Base-by-base conservation (phyloP, 2,888 invertebrate genomes). In the Mesoligia furuncula region DNA sequence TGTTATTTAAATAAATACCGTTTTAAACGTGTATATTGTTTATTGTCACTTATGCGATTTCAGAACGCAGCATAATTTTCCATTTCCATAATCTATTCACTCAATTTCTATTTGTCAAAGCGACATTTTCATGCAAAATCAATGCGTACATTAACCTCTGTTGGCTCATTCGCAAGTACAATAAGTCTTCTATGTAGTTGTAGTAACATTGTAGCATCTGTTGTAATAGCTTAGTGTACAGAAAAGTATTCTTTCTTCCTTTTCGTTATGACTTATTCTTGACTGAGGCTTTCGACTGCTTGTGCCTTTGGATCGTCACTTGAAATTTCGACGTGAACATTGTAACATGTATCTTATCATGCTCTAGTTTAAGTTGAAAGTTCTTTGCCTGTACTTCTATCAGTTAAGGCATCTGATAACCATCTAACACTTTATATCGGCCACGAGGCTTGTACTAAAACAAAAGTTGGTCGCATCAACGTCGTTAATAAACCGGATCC, bases 401-500 rank as follows among this genome's bases (percentile, higher is more conserved):
- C 36, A 85, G 80, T 83, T 81, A 81, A 74, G 85, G 73, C 78
- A 73, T 85, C 79, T 85, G 75, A 85, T 77, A 77, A 67, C 51
- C 75, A 85, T 81, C 72, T 82, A 80, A 84, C 51, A 82, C 79
- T 85, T 89, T 91, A 92, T 92, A 93, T 92, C 90, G 91, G 93
- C 90, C 91, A 93, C 87, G 90, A 92, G 90, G 89, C 89, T 89
- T 85, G 88, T 90, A 90, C 90, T 93, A 90, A 93, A 92, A 94
- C 93, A 94, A 94, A 94, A 94, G 94, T 94, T 94, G 94, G 93
- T 89, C 94, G 90, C 89, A 85, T 91, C 90, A 91, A 91, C 91
- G 92, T 93, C 92, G 92, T 92, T 91, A 92, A 89, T 89, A 92
- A 94, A 94, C 94, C 94, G 94, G 94, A 94, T 93, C 89, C 90